Evolutionary conservation across 1,140 invertebrate genomes (phyloP).

Genomic region (Drosophila suzukii): DNA sequence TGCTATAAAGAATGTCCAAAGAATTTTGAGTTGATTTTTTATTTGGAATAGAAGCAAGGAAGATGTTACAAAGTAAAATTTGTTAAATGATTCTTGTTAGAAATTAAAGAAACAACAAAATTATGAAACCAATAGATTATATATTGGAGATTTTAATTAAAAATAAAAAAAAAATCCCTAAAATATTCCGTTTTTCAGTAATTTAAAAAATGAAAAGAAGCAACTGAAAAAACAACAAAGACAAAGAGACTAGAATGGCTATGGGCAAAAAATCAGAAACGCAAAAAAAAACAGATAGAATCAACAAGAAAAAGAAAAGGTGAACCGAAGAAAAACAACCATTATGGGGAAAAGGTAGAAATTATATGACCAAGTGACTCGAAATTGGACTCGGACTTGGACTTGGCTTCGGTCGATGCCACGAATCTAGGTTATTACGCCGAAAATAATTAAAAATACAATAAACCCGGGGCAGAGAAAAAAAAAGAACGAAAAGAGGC

Average conservation of each 20-base stretch:
- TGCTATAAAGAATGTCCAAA: background rate
- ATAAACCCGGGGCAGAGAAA: conserved; percentile 17
- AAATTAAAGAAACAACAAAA: too few relatives aligned
- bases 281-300: conserved; percentile 37
- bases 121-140: too few relatives aligned
- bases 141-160: background rate
- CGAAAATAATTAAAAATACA: conserved; percentile 80
- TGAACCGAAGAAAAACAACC: conserved; percentile 18
- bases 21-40: too few relatives aligned
- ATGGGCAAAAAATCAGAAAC: conserved; percentile 38
- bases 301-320: conserved; percentile 22
- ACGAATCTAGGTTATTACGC: conserved; percentile 80
- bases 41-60: background rate
- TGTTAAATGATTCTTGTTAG: too few relatives aligned
- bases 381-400: conserved; percentile 46
- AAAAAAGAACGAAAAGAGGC: conserved; percentile 11
- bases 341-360: conserved; percentile 29
- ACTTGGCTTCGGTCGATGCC: conserved; percentile 61
- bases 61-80: too few relatives aligned
- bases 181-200: conserved; percentile 51
- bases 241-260: conserved; percentile 44
- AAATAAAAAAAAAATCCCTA: background rate
- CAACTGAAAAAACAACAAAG: conserved; percentile 5
- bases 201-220: conserved; percentile 9
- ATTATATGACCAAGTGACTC: conserved; percentile 37